Evolutionary conservation across 2,888 invertebrate species (phyloP), one percentile per base, ranked within the genome.

Genomic region (Ecliptopera silaceata): DNA sequence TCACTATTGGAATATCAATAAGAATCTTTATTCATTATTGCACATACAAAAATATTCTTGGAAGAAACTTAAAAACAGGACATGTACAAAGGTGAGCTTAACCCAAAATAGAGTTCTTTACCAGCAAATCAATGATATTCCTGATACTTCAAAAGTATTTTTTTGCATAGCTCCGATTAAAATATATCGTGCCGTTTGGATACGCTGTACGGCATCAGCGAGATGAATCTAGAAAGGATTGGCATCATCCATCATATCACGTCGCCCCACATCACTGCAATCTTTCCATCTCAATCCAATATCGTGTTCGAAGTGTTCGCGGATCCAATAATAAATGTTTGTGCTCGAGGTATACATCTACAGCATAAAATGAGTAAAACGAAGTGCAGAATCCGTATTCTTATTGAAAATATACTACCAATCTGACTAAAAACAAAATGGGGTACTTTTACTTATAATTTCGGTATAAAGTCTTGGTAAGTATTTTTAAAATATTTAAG

Each of bases 251-350:
- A 77, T 77, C 77, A 77, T 74, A 70, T 65, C 64, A 71, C 67
- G 75, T 75, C 77, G 67, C 65, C 70, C 75, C 71, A 69, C 70
- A 69, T 77, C 77, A 75, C 61, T 65, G 67, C 75, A 74, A 77
- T 75, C 78, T 75, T 76, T 72, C 75, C 71, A 75, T 75, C 75
- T 77, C 75, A 74, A 72, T 74, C 75, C 70, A 71, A 76, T 75
- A 70, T 69, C 65, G 65, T 70, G 67, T 71, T 69, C 70, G 58
- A 63, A 66, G 66, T 70, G 70, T 72, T 70, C 71, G 66, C 67
- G 66, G 57, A 64, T 66, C 64, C 66, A 66, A 66, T 66, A 66
- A 64, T 59, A 63, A 60, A 63, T 60, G 57, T 60, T 60, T 58
- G 57, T 57, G 48, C 54, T 56, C 49, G 56, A 41, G 18, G 34